Evolutionary conservation across 1,140 invertebrate species (phyloP).

Genomic region (Colletes gigas): DNA sequence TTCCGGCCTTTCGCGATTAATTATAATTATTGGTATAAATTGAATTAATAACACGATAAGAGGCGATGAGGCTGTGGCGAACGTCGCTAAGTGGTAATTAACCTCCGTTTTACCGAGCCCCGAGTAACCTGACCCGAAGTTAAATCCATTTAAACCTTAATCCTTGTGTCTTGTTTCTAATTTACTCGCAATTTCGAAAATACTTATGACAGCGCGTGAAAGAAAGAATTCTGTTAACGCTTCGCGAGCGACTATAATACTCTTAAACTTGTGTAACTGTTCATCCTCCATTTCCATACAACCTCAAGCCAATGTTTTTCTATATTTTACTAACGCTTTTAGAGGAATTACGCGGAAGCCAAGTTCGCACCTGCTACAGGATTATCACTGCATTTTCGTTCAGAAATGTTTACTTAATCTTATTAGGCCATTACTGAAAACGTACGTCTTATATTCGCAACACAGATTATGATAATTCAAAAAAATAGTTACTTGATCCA

Average conservation of each 20-base stretch:
- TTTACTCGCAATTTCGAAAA: neutral
- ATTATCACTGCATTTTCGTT: neutral
- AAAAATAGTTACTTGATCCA: too few relatives aligned
- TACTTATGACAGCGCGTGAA: neutral
- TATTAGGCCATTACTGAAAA: neutral
- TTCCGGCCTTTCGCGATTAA: neutral
- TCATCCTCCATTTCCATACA: neutral
- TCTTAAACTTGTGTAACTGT: neutral
- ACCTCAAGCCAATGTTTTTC: neutral
- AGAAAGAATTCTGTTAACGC: neutral
- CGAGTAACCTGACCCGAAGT: slow-evolving; percentile 47
- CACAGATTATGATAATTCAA: too few relatives aligned
- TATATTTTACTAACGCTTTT: neutral
- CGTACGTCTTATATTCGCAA: too few relatives aligned
- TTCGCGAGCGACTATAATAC: neutral
- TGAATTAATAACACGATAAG: neutral
- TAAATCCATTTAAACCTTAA: slow-evolving; percentile 40
- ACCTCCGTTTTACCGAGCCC: slow-evolving; percentile 47
- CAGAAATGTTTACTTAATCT: neutral
- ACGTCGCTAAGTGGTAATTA: slow-evolving; percentile 66
- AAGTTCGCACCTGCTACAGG: neutral
- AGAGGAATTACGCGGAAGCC: neutral
- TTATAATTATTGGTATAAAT: slow-evolving; percentile 23
- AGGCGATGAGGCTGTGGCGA: slow-evolving; percentile 10
- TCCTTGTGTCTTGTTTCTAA: neutral